Base-by-base conservation (phyloP, 2,797 vertebrate species). In the Oreochromis mossambicus region DNA sequence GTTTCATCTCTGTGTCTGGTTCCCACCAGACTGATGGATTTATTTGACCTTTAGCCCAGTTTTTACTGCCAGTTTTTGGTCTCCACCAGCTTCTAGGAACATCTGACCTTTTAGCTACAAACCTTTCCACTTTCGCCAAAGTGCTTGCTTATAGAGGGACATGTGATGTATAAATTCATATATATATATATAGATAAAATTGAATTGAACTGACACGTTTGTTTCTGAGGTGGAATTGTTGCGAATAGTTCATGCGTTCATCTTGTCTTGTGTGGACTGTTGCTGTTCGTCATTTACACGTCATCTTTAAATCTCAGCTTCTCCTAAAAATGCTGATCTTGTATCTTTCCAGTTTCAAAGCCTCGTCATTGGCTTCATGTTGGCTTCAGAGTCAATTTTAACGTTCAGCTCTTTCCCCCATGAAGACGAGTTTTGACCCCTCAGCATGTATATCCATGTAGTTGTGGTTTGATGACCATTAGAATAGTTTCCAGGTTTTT, bases 311-410 rank as follows among this genome's bases (percentile, higher is more conserved):
- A 21, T 52, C n/a, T 13, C 38, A 41, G 5, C 10, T 36, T 61
- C 32, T 38, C 36, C 36, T 38, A 38, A 10, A 38, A 38, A 38
- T 10, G 9, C 8, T 6, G 0, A 0, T 61, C 32, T 61, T 1
- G 1, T 14, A 2, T n/a, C 58, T 38, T 36, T 63, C 17, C 32
- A n/a, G 34, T 38, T 66, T 66, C 4, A 38, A 66, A 66, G 19
- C 19, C 34, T 66, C 19, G 38, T 66, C 11, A 63, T n/a, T 21
- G 34, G 11, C 34, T 63, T 36, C 19, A 0, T n/a, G 32, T 0
- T 32, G 29, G 15, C 56, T 34, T 61, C 32, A 61, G 29, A 61
- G 29, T 34, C 32, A 13, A 0, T 21, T 38, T 66, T 38, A 66
- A 38, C 7, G 0, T 38, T 66, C 11, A 34, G 15, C 56, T 34